A percentile compares a stretch with the other conserved stretches of the same genome.
phyloP scores from a whole-genome alignment of 2,113 vertebrate genomes.

The Mellivora capensis region DNA sequence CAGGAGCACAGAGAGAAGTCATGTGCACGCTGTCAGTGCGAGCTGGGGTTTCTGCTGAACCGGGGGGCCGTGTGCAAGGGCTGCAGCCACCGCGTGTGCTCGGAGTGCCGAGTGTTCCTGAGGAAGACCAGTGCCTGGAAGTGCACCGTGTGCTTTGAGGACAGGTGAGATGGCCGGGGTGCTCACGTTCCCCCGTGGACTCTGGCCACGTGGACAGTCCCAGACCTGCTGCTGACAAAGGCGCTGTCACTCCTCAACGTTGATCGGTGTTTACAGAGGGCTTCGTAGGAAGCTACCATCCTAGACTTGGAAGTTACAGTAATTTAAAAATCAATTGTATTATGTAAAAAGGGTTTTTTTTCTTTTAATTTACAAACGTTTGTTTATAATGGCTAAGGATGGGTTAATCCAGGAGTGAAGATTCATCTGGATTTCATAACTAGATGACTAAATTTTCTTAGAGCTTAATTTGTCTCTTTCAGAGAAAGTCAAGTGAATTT shows the following conservation, averaged over 20 bases:
- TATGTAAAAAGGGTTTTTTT: background rate
- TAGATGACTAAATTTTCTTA: background rate
- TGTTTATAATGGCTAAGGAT: background rate
- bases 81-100: slow-evolving; percentile 94
- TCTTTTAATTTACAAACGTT: background rate
- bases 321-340: background rate
- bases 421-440: background rate
- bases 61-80: slow-evolving; percentile 88
- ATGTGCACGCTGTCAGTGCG: slow-evolving; percentile 90
- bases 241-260: fast-evolving
- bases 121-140: slow-evolving; percentile 82
- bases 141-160: slow-evolving; percentile 91
- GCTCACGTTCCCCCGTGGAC: fast-evolving
- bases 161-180: slow-evolving; percentile 80
- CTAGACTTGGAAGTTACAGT: background rate
- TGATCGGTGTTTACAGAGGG: fast-evolving
- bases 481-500: background rate
- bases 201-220: background rate
- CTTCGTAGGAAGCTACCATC: fast-evolving
- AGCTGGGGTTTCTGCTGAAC: slow-evolving; percentile 87
- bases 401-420: background rate
- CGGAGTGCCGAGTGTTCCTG: slow-evolving; percentile 83
- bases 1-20: slow-evolving; percentile 80
- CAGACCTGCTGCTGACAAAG: fast-evolving
- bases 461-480: background rate